phyloP scores from a whole-genome alignment of 2,888 invertebrate genomes.

The Cylloceria caligata region DNA sequence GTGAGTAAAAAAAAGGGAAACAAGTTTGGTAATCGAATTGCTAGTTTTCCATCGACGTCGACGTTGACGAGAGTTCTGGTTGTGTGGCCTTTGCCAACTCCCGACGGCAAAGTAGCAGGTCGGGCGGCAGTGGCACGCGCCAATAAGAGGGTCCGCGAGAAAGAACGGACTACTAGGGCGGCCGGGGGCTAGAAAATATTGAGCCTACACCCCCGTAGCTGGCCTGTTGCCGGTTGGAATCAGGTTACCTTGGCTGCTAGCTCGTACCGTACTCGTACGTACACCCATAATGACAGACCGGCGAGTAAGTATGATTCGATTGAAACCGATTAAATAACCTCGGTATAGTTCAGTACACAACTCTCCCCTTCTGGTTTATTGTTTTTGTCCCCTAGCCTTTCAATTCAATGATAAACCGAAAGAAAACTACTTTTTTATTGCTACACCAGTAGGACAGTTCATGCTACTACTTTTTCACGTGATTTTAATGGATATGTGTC shows the following conservation, averaged over 20 bases:
- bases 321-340: constrained; percentile 60
- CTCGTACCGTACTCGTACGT: constrained; percentile 24
- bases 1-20: constrained; percentile 12
- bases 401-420: constrained; percentile 39
- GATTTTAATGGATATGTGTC: not conserved
- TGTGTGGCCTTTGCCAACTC: constrained; percentile 60
- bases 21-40: constrained; percentile 74
- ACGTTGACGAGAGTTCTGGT: constrained; percentile 62
- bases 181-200: constrained; percentile 34
- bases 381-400: not conserved
- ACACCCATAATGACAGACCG: constrained; percentile 13
- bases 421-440: constrained; percentile 10
- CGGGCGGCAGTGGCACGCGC: constrained; percentile 70
- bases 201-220: constrained; percentile 21
- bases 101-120: constrained; percentile 23
- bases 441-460: not conserved
- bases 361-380: not conserved
- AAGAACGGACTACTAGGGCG: constrained; percentile 54
- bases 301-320: constrained; percentile 59
- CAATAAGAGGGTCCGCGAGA: constrained; percentile 30
- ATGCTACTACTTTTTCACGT: not conserved
- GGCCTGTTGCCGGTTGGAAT: constrained; percentile 36
- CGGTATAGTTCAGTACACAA: constrained; percentile 23
- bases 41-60: constrained; percentile 69
- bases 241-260: constrained; percentile 26